phyloP scores from a whole-genome alignment of 2,113 vertebrate species.

The Galemys pyrenaicus region DNA sequence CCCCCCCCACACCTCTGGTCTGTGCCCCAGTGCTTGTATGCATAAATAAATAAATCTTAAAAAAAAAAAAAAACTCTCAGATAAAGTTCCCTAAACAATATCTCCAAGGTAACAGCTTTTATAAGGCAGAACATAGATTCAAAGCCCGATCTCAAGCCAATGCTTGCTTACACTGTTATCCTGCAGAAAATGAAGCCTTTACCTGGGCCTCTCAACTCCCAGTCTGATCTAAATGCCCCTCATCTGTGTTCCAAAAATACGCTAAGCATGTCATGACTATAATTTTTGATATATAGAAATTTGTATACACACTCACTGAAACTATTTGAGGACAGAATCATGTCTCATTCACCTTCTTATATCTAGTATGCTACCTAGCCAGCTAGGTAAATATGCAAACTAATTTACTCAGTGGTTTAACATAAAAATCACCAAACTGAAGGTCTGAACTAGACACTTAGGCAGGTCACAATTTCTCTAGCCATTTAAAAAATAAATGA shows the following conservation, averaged over 20 bases:
- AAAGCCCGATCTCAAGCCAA: slow-evolving; percentile 28
- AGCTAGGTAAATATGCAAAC: slow-evolving; percentile 11
- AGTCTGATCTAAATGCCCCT: background rate
- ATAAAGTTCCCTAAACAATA: slow-evolving; percentile 17
- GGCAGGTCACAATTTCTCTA: slow-evolving; percentile 14
- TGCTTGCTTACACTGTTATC: background rate
- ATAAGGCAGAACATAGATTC: background rate
- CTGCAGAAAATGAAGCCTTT: slow-evolving; percentile 5
- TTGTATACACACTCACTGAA: background rate
- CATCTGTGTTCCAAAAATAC: background rate
- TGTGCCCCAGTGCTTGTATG: too few relatives aligned
- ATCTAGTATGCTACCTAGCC: background rate
- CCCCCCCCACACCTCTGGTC: too few relatives aligned
- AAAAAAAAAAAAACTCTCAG: slow-evolving; percentile 33
- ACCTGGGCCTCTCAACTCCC: background rate
- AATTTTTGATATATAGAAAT: background rate
- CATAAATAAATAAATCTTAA: too few relatives aligned
- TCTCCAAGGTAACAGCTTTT: background rate
- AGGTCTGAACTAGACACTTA: background rate
- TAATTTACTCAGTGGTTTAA: background rate
- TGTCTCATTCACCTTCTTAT: background rate
- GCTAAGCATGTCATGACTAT: background rate
- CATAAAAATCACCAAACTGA: slow-evolving; percentile 38
- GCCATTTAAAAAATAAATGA: background rate
- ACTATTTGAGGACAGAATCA: background rate